Base-by-base conservation (phyloP, 2,797 vertebrate genomes). In the Gila robusta region DNA sequence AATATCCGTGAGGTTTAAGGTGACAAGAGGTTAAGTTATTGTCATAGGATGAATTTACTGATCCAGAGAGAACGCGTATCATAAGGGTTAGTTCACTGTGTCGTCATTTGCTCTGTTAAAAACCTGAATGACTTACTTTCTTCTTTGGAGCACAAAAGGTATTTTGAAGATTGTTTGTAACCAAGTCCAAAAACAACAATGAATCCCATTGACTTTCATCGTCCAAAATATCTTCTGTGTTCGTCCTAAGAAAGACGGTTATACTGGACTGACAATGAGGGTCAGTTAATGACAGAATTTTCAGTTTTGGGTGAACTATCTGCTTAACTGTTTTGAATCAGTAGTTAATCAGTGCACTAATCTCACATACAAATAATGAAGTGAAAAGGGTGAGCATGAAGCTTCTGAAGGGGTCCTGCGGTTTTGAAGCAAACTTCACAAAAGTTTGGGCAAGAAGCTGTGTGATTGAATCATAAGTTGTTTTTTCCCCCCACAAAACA, bases 371-470 rank as follows among this genome's bases (percentile, higher is more conserved):
- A 64, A 64, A n/a, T 4, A 2, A 35, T 8, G 6, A 52, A 72
- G 44, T 17, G 37, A 73, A 47, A 64, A 4, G 14, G 62, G 0
- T 28, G 16, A 76, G 82, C 32, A 2, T 67, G 59, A 54, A 23
- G 59, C 14, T 64, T 26, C 19, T 17, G 26, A 49, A 74, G 70
- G 19, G 7, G 17, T 23, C 81, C 12, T 83, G 70, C 12, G 2
- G 56, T 37, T 62, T 66, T 66, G 6, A 83, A 76, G 47, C 35
- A 41, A 84, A 84, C 82, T 71, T 82, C 9, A n/a, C 32, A 54
- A 77, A 84, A 77, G 82, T 84, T 84, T 47, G 10, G 2, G 10
- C 28, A 49, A 84, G 35, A 77, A 26, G 47, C 44, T 28, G 16
- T 37, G 47, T 23, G 73, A 77, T 66, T 67, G 32, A 69, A 84